Conservation (phyloP, 1,140 invertebrate species). For the Drosophila suzukii region DNA sequence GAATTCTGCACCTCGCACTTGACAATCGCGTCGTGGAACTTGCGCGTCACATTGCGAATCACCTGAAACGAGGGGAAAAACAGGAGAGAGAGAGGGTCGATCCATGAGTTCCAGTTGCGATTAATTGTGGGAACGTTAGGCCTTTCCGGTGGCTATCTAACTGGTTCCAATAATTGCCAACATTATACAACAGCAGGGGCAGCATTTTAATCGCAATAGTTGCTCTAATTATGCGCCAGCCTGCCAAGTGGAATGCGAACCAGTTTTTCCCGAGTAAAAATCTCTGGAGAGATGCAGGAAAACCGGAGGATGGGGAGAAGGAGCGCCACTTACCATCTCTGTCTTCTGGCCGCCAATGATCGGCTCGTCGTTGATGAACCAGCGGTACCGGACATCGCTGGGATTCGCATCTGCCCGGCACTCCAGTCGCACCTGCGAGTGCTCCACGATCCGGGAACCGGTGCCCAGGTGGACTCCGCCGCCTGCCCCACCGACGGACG, state of each 20-base stretch:
- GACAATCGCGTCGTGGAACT: slow-evolving; percentile 90
- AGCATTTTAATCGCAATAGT: slow-evolving; percentile 65
- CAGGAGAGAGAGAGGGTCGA: background rate
- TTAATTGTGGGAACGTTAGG: slow-evolving; percentile 76
- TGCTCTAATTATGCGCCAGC: slow-evolving; percentile 76
- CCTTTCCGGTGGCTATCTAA: slow-evolving; percentile 66
- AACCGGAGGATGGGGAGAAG: background rate
- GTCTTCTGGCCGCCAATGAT: slow-evolving; percentile 87
- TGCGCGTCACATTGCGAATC: slow-evolving; percentile 89
- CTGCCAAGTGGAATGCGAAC: slow-evolving; percentile 60
- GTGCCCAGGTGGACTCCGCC: background rate
- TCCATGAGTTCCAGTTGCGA: slow-evolving; percentile 13
- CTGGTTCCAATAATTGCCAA: slow-evolving; percentile 72
- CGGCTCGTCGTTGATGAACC: slow-evolving; percentile 89
- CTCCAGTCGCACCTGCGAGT: slow-evolving; percentile 91
- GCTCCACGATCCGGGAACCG: slow-evolving; percentile 90
- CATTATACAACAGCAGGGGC: slow-evolving; percentile 57
- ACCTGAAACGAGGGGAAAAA: slow-evolving; percentile 63
- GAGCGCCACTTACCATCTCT: slow-evolving; percentile 85
- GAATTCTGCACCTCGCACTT: slow-evolving; percentile 92
- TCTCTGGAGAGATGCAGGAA: background rate
- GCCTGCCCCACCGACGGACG: slow-evolving; percentile 71
- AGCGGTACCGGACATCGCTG: slow-evolving; percentile 89
- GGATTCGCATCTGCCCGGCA: slow-evolving; percentile 93
- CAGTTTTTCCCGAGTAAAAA: slow-evolving; percentile 21